Evolutionary conservation across 30 jellyfish, hydroid and myxozoan genomes (phyloP).

Genomic region (Haliclystus octoradiatus): DNA sequence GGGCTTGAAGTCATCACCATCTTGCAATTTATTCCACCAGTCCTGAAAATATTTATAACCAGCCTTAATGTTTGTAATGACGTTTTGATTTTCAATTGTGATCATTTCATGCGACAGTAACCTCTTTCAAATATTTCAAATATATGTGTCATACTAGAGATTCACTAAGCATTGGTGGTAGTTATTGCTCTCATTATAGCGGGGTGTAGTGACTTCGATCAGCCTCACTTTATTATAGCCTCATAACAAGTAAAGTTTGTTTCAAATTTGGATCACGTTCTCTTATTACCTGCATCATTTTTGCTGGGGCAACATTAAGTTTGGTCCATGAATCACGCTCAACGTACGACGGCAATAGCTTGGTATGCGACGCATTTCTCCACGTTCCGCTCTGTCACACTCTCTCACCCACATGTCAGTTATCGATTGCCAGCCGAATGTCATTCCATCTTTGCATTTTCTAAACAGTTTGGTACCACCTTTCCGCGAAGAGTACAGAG

Average conservation of each 20-base stretch:
- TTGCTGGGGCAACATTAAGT: conserved; percentile 18
- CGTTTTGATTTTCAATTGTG: background rate
- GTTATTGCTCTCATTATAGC: background rate
- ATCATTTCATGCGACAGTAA: background rate
- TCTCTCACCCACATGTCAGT: conserved; percentile 26
- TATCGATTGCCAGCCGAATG: conserved; percentile 18
- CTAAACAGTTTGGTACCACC: conserved; percentile 23
- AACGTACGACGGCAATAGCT: conserved; percentile 22
- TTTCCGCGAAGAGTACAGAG: conserved; percentile 22
- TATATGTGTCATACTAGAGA: conserved; percentile 2
- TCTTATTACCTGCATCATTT: conserved; percentile 23
- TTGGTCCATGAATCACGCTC: conserved; percentile 27
- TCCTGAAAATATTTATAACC: conserved; percentile 10
- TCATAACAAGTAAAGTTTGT: background rate
- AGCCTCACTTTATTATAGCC: background rate
- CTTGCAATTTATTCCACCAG: conserved; percentile 18
- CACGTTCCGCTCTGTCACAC: conserved; percentile 23
- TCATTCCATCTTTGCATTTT: conserved; percentile 14
- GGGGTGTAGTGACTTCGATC: conserved; percentile 5
- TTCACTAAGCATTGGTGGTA: background rate
- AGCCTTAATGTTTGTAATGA: background rate
- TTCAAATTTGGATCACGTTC: too few species aligned
- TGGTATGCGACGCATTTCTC: conserved; percentile 22
- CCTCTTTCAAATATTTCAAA: conserved; percentile 13
- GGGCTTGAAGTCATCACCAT: conserved; percentile 13